Base-by-base conservation (phyloP, 1,140 invertebrate species). In the Psix sp. region DNA sequence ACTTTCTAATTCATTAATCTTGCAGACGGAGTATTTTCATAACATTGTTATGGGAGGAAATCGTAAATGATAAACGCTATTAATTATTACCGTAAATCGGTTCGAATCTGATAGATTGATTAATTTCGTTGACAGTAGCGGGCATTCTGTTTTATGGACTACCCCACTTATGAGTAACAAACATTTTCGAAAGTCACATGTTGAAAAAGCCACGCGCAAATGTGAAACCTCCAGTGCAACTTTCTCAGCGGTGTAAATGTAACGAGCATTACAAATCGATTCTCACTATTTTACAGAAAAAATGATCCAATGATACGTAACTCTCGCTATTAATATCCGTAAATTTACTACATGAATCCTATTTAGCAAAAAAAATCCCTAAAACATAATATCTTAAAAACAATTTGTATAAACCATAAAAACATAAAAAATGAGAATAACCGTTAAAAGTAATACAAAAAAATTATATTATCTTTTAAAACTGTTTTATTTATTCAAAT, bases 1-100 rank as follows among this genome's bases (percentile, higher is more conserved):
- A 38, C 70, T 65, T 73, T 65, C 60, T 73, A 65, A 65, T 66
- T 73, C 70, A 73, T 73, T 73, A 73, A 73, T 73, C 70, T 60
- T 60, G 14, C 54, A 10, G 3, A 42, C 48, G 59, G 62, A 26
- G 39, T 56, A 36, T 60, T 66, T 59, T 66, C 60, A 66, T 56
- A 66, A 66, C 40, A 62, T 52, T 51, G 5, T 26, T 35, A 35
- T 13, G 33, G 46, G 57, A 54, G 49, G 60, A 56, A 74, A 62
- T 18, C 49, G 21, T 54, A 66, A 66, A 60, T 60, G 70, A 66
- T 60, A 52, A 74, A 74, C 48, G 63, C 66, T 66, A 74, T 74
- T 66, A 66, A 73, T 73, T 73, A 66, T 52, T 48, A 26, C 36
- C 29, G 14, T 36, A 13, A 48, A 31, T 68, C 46, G 29, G 39